Evolutionary conservation across 2,888 invertebrate species (phyloP).

Genomic region (Sarcophaga variegata): DNA sequence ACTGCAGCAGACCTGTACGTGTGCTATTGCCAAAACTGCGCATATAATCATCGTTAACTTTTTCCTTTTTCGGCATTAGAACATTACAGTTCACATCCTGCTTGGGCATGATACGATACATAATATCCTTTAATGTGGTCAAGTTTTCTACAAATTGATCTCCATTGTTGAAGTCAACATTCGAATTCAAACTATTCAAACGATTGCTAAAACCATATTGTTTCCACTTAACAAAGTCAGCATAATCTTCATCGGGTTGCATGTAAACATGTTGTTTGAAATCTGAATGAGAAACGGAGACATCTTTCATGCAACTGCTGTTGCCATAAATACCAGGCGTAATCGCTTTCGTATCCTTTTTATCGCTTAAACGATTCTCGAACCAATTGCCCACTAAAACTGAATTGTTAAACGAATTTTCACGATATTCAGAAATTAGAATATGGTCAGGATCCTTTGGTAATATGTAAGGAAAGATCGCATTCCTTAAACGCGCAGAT

Average conservation of each 20-base stretch:
- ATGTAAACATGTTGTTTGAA: conserved; percentile 27
- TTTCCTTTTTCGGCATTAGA: not conserved
- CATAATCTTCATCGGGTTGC: not conserved
- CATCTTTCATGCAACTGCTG: conserved; percentile 46
- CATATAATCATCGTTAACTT: conserved; percentile 60
- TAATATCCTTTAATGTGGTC: conserved; percentile 70
- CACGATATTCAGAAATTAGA: conserved; percentile 23
- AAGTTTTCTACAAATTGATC: conserved; percentile 69
- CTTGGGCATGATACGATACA: conserved; percentile 68
- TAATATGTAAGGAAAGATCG: not conserved
- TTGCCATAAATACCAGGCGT: conserved; percentile 66
- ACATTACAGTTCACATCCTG: not conserved
- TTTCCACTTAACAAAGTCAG: conserved; percentile 51
- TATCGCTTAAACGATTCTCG: conserved; percentile 69
- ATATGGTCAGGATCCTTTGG: not conserved
- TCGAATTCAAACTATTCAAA: conserved; percentile 55
- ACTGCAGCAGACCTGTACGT: conserved; percentile 65
- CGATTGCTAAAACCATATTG: conserved; percentile 69
- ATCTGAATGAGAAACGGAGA: conserved; percentile 36
- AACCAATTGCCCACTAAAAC: conserved; percentile 74
- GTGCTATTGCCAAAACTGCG: conserved; percentile 71
- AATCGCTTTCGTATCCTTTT: conserved; percentile 65
- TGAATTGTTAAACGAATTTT: conserved; percentile 63
- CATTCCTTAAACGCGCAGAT: not conserved
- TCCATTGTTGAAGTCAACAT: conserved; percentile 68